Conservation (phyloP, 2,888 invertebrate genomes). For the Mantis religiosa region DNA sequence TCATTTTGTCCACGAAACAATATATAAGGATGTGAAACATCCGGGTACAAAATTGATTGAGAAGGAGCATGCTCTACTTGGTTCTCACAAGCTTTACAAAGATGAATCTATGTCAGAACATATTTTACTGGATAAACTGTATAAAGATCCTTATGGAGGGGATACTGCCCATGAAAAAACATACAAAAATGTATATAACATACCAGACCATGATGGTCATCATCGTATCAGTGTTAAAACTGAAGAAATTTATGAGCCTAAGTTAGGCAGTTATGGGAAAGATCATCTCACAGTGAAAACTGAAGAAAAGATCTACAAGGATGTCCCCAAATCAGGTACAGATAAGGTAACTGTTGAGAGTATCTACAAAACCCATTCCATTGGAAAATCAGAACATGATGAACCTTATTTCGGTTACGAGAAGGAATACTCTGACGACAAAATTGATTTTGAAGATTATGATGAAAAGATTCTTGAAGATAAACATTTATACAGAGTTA, state of each 20-base stretch:
- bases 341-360: neutral
- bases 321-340: neutral
- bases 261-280: neutral
- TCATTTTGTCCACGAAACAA: too few species aligned
- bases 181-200: neutral
- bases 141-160: too few species aligned
- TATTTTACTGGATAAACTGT: too few species aligned
- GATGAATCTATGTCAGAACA: too few species aligned
- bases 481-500: neutral
- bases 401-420: too few species aligned
- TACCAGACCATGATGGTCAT: neutral
- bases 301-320: neutral
- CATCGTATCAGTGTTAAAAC: neutral
- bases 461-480: neutral
- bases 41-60: too few species aligned
- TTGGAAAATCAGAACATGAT: neutral
- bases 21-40: too few species aligned
- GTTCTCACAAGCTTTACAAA: too few species aligned
- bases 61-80: too few species aligned
- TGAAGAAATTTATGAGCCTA: neutral
- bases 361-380: neutral
- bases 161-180: too few species aligned
- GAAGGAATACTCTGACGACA: neutral
- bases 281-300: neutral
- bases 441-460: neutral